Base-by-base conservation (phyloP, 1,140 invertebrate genomes). In the Nasonia vitripennis region DNA sequence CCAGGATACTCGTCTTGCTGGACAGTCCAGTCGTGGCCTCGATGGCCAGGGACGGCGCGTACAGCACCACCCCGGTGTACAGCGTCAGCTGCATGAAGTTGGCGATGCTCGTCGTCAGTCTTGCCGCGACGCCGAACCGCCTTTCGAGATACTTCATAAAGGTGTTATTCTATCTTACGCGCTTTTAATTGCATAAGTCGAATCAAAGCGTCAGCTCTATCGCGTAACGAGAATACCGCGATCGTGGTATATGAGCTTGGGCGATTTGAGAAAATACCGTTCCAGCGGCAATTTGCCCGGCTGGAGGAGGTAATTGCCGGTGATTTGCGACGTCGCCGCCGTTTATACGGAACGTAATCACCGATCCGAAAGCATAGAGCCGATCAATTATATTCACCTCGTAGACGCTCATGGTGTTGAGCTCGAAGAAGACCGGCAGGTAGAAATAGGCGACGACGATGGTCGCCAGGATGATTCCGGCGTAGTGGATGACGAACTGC, bases 31-130 rank as follows among this genome's bases (percentile, higher is more conserved):
- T 97, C 41, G 99, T 97, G n/a, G 97, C 97, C 92, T 98, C 97
- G 20, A 99, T 90, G 0, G 98, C 98, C 85, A 99, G 94, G 1
- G 98, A 97, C 2, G 98, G 98, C 0, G 98, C 98, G 92, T 98
- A 99, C 0, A 99, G 93, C 2, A 99, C 98, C 84, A 99, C 96
- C 0, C 98, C 97, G 94, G 98, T 98, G 90, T 99, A 98, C 14
- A 99, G 90, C 27, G 97, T 93, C 95, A 98, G 96, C 93, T 98
- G 97, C 1, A 97, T 85, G 9, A 96, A 96, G 88, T 97, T 98
- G 0, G 96, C 96, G 2, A 96, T 81, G 3, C 97, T 98, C 2
- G 97, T 96, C 11, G 95, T 88, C 83, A 97, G 89, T 86, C 97
- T 92, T n/a, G 96, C 94, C 14, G 91, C 90, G 70, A 94, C 93